Conservation (phyloP, 2,113 vertebrate genomes). For the Microcebus tavaratra region DNA sequence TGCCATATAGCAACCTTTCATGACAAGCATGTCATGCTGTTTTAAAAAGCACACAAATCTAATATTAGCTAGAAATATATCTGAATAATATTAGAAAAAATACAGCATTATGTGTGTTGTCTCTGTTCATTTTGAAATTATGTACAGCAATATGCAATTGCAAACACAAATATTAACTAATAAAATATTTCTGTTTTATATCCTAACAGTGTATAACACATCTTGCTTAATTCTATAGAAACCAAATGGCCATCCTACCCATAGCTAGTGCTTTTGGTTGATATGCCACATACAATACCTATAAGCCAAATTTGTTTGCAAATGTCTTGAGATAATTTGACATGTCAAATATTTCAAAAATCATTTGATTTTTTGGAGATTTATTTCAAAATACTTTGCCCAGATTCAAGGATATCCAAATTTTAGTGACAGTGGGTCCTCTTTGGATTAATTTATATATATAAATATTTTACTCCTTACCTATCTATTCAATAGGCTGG, state of each 20-base stretch:
- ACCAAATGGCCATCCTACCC: neutral
- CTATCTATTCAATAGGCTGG: neutral
- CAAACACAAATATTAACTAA: neutral
- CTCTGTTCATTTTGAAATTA: neutral
- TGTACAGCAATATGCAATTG: neutral
- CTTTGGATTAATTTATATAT: neutral
- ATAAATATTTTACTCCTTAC: neutral
- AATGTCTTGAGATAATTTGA: neutral
- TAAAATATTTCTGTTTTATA: neutral
- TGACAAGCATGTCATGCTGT: neutral
- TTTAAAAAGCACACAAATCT: neutral
- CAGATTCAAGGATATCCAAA: neutral
- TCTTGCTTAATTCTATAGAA: neutral
- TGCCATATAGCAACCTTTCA: neutral
- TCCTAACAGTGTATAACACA: neutral
- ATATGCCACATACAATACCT: neutral
- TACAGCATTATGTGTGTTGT: neutral
- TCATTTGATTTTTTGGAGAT: neutral
- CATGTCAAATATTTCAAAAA: neutral
- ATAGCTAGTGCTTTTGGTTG: neutral
- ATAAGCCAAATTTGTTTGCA: neutral
- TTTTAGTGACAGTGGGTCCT: neutral
- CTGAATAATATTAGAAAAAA: neutral
- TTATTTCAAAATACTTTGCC: neutral
- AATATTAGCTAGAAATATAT: neutral